Evolutionary conservation across 2,888 invertebrate genomes (phyloP).

Genomic region (Drepanosiphum platanoidis): DNA sequence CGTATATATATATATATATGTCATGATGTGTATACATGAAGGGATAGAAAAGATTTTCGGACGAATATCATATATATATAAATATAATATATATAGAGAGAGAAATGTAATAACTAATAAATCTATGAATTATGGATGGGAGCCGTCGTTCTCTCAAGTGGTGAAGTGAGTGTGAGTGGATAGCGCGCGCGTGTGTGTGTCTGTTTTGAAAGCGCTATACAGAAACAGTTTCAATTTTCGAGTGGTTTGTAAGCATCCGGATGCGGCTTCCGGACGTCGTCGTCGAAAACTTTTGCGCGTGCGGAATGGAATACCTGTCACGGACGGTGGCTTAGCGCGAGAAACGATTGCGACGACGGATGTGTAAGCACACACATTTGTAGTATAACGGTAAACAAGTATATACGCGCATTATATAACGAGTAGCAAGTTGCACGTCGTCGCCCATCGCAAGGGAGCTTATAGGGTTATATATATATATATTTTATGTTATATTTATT

Average conservation of each 20-base stretch:
- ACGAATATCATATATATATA: not conserved
- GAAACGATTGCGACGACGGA: not conserved
- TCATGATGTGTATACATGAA: not conserved
- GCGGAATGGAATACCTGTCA: slow-evolving; percentile 13
- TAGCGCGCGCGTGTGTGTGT: not conserved
- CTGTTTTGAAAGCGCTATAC: not conserved
- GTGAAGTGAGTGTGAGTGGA: not conserved
- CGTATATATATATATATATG: not conserved
- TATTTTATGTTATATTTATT: too few species aligned
- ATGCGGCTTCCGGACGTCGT: not conserved
- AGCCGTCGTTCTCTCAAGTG: not conserved
- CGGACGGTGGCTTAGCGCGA: not conserved
- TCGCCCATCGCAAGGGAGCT: not conserved
- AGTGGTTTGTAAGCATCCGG: slow-evolving; percentile 1
- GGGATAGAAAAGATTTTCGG: not conserved
- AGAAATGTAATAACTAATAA: slow-evolving; percentile 14
- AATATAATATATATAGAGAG: not conserved
- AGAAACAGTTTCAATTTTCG: not conserved
- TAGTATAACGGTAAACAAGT: not conserved
- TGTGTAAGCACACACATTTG: not conserved
- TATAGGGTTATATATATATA: not conserved
- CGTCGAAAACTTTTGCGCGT: not conserved
- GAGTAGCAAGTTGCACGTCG: not conserved
- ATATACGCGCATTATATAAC: not conserved
- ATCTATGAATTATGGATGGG: slow-evolving; percentile 47